A percentile compares a stretch with the other conserved stretches of the same genome.
phyloP scores from a whole-genome alignment of 2,113 vertebrate genomes.

The Daphoenositta chrysoptera region DNA sequence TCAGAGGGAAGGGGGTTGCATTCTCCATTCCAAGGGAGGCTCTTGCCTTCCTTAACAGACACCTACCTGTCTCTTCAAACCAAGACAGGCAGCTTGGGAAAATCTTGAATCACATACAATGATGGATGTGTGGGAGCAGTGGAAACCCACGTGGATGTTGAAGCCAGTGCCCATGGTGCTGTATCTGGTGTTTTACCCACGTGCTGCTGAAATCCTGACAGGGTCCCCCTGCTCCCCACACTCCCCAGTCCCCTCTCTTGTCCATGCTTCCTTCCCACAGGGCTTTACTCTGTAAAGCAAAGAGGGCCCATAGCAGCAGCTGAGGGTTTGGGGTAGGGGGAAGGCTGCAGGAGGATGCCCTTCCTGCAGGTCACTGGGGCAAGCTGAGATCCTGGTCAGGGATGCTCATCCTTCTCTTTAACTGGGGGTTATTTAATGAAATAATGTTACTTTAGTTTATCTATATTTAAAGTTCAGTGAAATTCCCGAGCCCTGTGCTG shows the following conservation, averaged over 20 bases:
- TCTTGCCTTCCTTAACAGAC: no score
- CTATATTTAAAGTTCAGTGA: neutral
- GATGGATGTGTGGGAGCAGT: neutral
- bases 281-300: neutral
- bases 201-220: neutral
- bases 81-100: neutral
- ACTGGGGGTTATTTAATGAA: neutral
- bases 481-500: neutral
- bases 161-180: accelerated
- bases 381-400: neutral
- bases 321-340: neutral
- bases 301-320: neutral
- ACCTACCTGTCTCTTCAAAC: no score
- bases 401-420: neutral
- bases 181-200: neutral
- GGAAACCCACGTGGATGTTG: neutral
- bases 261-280: neutral
- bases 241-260: neutral
- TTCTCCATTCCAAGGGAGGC: no score
- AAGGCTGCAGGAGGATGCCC: neutral
- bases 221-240: neutral
- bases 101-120: neutral
- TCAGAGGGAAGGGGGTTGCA: no score
- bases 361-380: neutral
- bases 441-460: neutral